A percentile compares a stretch with the other conserved stretches of the same genome.
Conservation (phyloP, 2,888 invertebrate species). For the Operophtera brumata region DNA sequence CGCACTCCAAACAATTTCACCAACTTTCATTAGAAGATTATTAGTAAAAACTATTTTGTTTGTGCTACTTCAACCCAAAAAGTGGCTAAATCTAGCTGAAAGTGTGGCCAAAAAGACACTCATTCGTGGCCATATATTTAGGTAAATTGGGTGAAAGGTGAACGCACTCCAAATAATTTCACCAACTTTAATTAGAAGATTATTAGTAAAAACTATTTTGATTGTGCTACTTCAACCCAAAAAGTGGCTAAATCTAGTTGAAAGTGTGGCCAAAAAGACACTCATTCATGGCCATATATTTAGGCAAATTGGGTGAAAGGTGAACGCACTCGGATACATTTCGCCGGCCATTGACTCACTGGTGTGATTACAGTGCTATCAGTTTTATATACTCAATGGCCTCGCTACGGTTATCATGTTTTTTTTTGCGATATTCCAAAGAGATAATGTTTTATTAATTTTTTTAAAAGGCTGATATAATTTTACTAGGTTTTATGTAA, state of each 20-base stretch:
- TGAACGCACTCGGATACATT: slow-evolving; percentile 50
- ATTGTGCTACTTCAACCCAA: slow-evolving; percentile 19
- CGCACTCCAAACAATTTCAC: background rate
- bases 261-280: slow-evolving; percentile 5
- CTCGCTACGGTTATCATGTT: too few relatives aligned
- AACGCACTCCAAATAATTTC: slow-evolving; percentile 51
- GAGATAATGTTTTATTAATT: background rate
- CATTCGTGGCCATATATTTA: background rate
- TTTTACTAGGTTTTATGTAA: too few relatives aligned
- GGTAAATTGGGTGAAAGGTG: slow-evolving; percentile 63
- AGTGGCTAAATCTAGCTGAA: slow-evolving; percentile 24
- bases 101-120: too few relatives aligned
- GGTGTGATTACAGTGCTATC: slow-evolving; percentile 61
- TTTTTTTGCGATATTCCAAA: background rate
- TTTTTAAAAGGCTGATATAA: too few relatives aligned
- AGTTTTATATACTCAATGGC: too few relatives aligned
- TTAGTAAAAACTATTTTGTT: too few relatives aligned
- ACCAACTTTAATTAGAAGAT: slow-evolving; percentile 38
- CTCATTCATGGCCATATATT: background rate
- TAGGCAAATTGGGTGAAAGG: slow-evolving; percentile 62
- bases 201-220: too few relatives aligned
- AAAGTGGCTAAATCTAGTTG: slow-evolving; percentile 1
- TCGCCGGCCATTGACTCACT: slow-evolving; percentile 65
- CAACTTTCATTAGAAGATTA: background rate
- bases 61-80: too few relatives aligned